Evolutionary conservation across 2,797 vertebrate species (phyloP).

Genomic region (Carapus acus): DNA sequence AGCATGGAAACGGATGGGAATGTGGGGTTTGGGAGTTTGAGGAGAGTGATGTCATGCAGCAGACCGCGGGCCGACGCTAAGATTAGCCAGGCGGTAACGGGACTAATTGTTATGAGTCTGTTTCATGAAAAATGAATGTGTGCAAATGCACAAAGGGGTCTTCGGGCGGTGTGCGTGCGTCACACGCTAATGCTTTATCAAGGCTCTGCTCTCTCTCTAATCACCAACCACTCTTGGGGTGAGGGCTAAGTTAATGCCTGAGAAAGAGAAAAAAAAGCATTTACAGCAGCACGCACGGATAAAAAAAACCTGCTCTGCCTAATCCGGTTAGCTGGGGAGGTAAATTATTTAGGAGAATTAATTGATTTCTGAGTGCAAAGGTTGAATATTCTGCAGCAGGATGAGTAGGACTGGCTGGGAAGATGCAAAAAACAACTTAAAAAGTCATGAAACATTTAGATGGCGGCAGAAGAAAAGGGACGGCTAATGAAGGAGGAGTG

Average conservation of each 20-base stretch:
- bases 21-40: conserved; percentile 71
- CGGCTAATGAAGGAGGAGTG: conserved; percentile 69
- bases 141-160: conserved; percentile 73
- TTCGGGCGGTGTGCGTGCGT: conserved; percentile 54
- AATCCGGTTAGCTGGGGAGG: conserved; percentile 73
- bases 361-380: conserved; percentile 78
- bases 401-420: conserved; percentile 73
- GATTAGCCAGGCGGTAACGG: conserved; percentile 73
- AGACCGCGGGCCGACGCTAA: conserved; percentile 65
- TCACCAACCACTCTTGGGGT: conserved; percentile 68
- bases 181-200: conserved; percentile 75
- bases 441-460: conserved; percentile 81
- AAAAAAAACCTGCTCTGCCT: conserved; percentile 66
- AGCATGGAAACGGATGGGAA: conserved; percentile 70
- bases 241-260: conserved; percentile 67
- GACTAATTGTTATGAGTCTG: conserved; percentile 80
- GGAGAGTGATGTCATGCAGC: conserved; percentile 75
- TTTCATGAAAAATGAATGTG: conserved; percentile 82
- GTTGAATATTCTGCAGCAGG: conserved; percentile 72
- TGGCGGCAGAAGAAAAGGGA: conserved; percentile 54
- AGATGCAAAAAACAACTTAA: conserved; percentile 75
- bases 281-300: conserved; percentile 64
- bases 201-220: conserved; percentile 72
- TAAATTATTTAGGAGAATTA: conserved; percentile 82
- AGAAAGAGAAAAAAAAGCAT: conserved; percentile 54